phyloP scores from a whole-genome alignment of 1,140 invertebrate genomes.

The Alviniconcha marisindica region DNA sequence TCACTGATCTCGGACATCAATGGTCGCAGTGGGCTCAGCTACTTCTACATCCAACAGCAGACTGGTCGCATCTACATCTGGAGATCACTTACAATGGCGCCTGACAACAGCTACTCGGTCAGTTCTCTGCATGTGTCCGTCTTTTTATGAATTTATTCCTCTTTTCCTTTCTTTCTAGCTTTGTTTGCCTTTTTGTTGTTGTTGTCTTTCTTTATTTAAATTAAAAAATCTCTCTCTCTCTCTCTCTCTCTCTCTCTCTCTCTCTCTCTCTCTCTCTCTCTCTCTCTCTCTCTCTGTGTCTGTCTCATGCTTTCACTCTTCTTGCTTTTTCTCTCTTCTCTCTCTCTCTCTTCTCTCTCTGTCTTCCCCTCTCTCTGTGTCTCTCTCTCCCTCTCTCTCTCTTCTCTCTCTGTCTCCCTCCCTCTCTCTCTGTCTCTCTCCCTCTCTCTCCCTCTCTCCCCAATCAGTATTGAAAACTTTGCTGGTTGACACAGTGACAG shows the following conservation, averaged over 20 bases:
- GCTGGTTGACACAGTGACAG: too few relatives aligned
- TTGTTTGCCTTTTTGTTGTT: neutral
- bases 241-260: neutral
- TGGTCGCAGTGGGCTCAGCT: neutral
- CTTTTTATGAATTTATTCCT: neutral
- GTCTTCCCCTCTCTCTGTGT: too few relatives aligned
- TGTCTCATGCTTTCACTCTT: too few relatives aligned
- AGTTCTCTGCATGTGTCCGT: neutral
- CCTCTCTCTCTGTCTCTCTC: too few relatives aligned
- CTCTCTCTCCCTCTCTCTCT: too few relatives aligned
- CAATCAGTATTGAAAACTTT: neutral
- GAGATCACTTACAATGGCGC: constrained; percentile 10
- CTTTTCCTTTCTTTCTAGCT: constrained; percentile 18
- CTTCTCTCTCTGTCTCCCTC: too few relatives aligned
- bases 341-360: too few relatives aligned
- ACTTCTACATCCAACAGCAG: neutral
- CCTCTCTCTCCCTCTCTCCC: neutral
- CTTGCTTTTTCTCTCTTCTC: too few relatives aligned
- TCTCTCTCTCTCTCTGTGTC: neutral
- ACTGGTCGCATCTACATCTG: constrained; percentile 26
- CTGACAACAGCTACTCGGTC: constrained; percentile 1
- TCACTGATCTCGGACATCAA: constrained; percentile 16
- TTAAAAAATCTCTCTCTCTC: neutral
- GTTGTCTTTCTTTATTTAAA: too few relatives aligned
- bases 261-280: neutral